Evolutionary conservation across 2,797 vertebrate species (phyloP).

Genomic region (Arremon brunneinucha): DNA sequence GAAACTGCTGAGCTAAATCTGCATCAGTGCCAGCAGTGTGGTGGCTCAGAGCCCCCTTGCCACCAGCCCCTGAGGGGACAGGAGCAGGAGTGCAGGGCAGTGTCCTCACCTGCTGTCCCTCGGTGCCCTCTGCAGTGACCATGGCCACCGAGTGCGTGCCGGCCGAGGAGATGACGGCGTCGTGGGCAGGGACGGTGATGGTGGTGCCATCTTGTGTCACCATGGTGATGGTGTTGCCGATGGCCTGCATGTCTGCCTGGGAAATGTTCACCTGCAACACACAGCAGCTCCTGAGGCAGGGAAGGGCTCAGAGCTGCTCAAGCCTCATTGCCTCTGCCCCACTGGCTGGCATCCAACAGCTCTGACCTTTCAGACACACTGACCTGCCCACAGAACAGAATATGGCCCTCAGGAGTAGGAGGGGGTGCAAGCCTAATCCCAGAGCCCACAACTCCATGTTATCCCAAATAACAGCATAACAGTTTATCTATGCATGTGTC

Average conservation of each 20-base stretch:
- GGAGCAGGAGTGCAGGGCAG: background rate
- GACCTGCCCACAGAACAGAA: background rate
- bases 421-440: background rate
- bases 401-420: background rate
- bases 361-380: background rate
- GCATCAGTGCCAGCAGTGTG: background rate
- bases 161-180: constrained; percentile 86
- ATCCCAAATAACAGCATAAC: background rate
- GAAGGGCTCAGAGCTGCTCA: background rate
- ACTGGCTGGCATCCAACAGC: background rate
- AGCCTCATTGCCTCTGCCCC: background rate
- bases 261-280: constrained; percentile 90
- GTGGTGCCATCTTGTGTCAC: constrained; percentile 98
- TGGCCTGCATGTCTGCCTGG: constrained; percentile 92
- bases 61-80: background rate
- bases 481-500: background rate
- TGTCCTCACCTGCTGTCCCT: constrained; percentile 87
- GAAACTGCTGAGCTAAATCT: background rate
- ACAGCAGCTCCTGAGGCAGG: constrained; percentile 16
- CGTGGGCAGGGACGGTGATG: constrained; percentile 94
- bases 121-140: constrained; percentile 91
- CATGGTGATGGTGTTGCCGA: constrained; percentile 97
- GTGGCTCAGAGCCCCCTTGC: background rate
- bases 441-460: background rate
- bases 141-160: constrained; percentile 91